Evolutionary conservation across 53 echinoderm and acorn worm species (phyloP).

Genomic region (Paracentrotus lividus): DNA sequence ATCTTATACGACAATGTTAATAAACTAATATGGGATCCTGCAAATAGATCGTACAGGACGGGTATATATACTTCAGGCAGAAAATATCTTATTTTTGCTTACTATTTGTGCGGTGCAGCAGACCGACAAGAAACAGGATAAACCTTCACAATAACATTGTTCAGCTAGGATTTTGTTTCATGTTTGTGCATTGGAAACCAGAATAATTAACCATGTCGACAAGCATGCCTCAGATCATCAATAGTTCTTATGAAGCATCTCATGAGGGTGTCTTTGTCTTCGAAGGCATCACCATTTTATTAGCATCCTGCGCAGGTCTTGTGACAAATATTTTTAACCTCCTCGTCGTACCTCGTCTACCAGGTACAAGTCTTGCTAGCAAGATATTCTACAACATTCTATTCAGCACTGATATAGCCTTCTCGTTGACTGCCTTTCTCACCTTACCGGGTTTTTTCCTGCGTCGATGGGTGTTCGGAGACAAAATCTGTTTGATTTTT

Average conservation of each 20-base stretch:
- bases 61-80: too few relatives aligned
- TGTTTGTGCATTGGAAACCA: too few relatives aligned
- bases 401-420: background rate
- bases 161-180: too few relatives aligned
- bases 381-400: background rate
- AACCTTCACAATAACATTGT: too few relatives aligned
- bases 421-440: constrained; percentile 7
- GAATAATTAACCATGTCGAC: background rate
- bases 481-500: constrained; percentile 30
- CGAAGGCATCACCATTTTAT: background rate
- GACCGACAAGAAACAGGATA: too few relatives aligned
- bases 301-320: background rate
- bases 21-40: too few relatives aligned
- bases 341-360: constrained; percentile 21
- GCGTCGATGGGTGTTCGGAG: background rate
- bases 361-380: background rate
- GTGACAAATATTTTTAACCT: constrained; percentile 5
- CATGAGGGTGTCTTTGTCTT: background rate
- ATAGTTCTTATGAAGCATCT: background rate
- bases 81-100: too few relatives aligned
- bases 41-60: too few relatives aligned
- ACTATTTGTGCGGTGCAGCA: too few relatives aligned
- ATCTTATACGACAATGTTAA: too few relatives aligned
- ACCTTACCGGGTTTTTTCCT: constrained; percentile 19
- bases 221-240: background rate